Evolutionary conservation across 1,140 invertebrate genomes (phyloP), one percentile per base, ranked within the genome.

Genomic region (Trachymyrmex septentrionalis): DNA sequence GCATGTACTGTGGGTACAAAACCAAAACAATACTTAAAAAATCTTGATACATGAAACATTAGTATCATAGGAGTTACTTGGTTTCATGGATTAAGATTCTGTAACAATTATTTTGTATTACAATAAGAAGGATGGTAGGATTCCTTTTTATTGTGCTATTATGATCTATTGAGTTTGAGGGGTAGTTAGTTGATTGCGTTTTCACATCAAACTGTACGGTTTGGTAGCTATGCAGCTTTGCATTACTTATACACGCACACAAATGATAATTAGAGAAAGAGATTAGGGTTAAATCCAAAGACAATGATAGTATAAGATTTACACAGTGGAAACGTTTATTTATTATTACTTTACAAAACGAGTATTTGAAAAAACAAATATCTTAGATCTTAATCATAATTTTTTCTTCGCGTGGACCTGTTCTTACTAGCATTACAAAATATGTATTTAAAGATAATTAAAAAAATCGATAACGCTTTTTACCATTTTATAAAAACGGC

Each of bases 221-320:
- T 91, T 86, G 89, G 86, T 92, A 92, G 90, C 90, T 93, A 88
- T 92, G 92, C 88, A 93, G 91, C 92, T 94, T 94, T 93, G 90
- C 92, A 94, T 93, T 91, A 93, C 86, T 93, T 86, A 92, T 92
- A 94, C 91, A 92, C 91, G 88, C 89, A 92, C 92, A 92, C 87
- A 88, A 75, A 92, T 91, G 21, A 77, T 10, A 84, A 55, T 64
- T 66, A 67, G 7, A 80, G 12, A 44, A 88, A 66, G n/a, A 34
- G 34, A 72, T 63, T 73, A 63, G 44, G 38, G 12, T 50, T 48
- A 53, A 61, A 48, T 61, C 27, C 24, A 38, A 53, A 77, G 16
- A 14, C 27, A 82, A 66, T 57, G 21, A 84, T 53, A 44, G 10
- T 27, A 9, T 57, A 72, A 61, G 19, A n/a, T 76, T 66, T 67